Evolutionary conservation across 1,140 invertebrate genomes (phyloP).

Genomic region (Carcinoscorpius rotundicauda): DNA sequence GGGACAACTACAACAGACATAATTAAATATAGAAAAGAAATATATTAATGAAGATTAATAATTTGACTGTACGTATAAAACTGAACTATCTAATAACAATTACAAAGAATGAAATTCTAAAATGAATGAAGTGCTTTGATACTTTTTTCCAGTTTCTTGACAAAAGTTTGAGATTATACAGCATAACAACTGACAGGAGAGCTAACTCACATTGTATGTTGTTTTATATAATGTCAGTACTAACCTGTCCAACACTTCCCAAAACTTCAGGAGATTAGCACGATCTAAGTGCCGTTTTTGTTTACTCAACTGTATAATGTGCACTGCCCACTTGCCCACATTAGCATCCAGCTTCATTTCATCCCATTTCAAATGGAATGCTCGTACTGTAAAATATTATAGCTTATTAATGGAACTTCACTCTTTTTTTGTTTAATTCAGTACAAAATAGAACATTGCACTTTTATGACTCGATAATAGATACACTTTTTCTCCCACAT

Average conservation of each 20-base stretch:
- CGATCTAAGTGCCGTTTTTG: conserved; percentile 92
- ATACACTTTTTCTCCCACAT: too few relatives aligned
- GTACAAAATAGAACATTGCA: neutral
- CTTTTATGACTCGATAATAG: neutral
- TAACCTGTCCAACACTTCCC: conserved; percentile 92
- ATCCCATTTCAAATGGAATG: conserved; percentile 94
- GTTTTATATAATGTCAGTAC: conserved; percentile 26
- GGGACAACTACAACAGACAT: too few relatives aligned
- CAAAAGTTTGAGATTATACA: conserved; percentile 8
- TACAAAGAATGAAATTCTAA: too few relatives aligned
- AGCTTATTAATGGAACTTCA: conserved; percentile 9
- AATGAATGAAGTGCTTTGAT: too few relatives aligned
- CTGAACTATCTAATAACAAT: too few relatives aligned
- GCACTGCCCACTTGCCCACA: conserved; percentile 91
- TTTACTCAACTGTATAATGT: conserved; percentile 77
- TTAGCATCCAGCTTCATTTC: conserved; percentile 90
- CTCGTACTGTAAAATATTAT: conserved; percentile 55
- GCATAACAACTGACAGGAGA: conserved; percentile 2
- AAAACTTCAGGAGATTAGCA: conserved; percentile 87
- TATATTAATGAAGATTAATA: too few relatives aligned
- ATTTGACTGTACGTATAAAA: too few relatives aligned
- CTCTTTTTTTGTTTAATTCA: conserved; percentile 4
- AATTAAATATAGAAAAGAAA: too few relatives aligned
- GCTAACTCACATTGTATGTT: conserved; percentile 10
- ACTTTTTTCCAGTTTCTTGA: too few relatives aligned